A percentile compares a stretch with the other conserved stretches of the same genome.
These are phyloP conservation scores for Apus apus DNA, from an alignment of 2,113 vertebrate genomes.

Conservation along the genomic window DNA sequence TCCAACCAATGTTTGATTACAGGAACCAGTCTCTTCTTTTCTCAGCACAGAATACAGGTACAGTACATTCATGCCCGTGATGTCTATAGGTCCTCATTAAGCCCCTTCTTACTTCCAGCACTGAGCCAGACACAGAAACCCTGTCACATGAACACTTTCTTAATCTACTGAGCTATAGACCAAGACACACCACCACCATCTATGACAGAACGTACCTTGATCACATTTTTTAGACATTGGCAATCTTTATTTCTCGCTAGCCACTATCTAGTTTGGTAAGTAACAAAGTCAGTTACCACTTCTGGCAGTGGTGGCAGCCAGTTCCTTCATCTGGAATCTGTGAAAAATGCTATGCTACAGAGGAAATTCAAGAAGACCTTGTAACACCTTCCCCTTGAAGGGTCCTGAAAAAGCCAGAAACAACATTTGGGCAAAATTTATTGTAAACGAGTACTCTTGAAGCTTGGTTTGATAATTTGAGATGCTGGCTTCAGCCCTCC, in stretches of 20 bases:
- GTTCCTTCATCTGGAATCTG: not conserved
- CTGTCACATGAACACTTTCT: not conserved
- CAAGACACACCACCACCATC: not conserved
- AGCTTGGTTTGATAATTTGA: not conserved
- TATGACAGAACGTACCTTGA: not conserved
- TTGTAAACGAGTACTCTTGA: not conserved
- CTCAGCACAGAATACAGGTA: not conserved
- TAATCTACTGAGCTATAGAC: not conserved
- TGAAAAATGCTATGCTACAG: not conserved
- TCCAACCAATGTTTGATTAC: not conserved
- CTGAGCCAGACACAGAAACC: not conserved
- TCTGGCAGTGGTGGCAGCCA: not conserved
- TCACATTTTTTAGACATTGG: not conserved
- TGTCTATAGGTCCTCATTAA: not conserved
- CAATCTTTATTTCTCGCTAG: not conserved
- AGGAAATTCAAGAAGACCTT: not conserved
- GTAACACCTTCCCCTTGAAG: not conserved
- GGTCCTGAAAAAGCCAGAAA: not conserved
- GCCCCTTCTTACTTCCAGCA: not conserved
- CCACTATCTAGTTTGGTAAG: not conserved
- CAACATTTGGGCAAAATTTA: not conserved
- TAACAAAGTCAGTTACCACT: not conserved
- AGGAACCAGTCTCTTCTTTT: not conserved
- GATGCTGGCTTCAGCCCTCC: not conserved
- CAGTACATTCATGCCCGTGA: rapidly evolving